Base-by-base conservation (phyloP, 92 coral and sea anemone species). In the Meandrina meandrites region DNA sequence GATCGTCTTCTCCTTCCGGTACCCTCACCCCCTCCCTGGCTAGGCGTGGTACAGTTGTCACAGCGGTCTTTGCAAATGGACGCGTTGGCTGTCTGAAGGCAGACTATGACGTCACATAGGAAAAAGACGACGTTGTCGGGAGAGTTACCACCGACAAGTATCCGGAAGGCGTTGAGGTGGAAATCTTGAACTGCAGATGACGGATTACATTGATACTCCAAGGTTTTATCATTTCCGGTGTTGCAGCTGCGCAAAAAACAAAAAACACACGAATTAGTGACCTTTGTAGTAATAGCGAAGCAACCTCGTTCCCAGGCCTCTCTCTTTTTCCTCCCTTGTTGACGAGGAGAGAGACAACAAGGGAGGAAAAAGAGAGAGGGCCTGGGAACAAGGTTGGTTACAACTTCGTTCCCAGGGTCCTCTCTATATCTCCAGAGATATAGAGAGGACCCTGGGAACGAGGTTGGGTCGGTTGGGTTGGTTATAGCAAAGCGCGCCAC, bases 21-120 rank as follows among this genome's bases (percentile, higher is more conserved):
- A 5, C 31, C 7, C 2, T 28, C 80, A 57, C 6, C 24, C 64
- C 64, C 64, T 57, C 64, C 64, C 64, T 5, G n/a, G n/a, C 11
- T 12, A 8, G 67, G 67, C 14, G 62, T 21, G 9, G 36, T 77
- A 47, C 81, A 77, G 8, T 77, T 48, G 62, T 77, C 27, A 50
- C 81, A 77, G 64, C 81, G 81, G 36, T 48, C 81, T 10, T 51
- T 50, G 81, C 81, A 77, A 14, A 77, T 21, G 36, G 81, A 77
- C 2, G 21, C 36, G 19, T 13, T 15, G 24, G 36, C 36, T 21
- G 48, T 53, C 11, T 47, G 15, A 2, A 77, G 62, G 58, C 81
- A 77, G 8, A 77, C 81, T 30, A 47, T 48, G 62, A 77, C 81
- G 64, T 77, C 81, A 53, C 81, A 77, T 1, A 27, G 16, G 62